A percentile compares a stretch with the other conserved stretches of the same genome.
phyloP scores from a whole-genome alignment of 2,113 vertebrate species.

The Sciurus niger region DNA sequence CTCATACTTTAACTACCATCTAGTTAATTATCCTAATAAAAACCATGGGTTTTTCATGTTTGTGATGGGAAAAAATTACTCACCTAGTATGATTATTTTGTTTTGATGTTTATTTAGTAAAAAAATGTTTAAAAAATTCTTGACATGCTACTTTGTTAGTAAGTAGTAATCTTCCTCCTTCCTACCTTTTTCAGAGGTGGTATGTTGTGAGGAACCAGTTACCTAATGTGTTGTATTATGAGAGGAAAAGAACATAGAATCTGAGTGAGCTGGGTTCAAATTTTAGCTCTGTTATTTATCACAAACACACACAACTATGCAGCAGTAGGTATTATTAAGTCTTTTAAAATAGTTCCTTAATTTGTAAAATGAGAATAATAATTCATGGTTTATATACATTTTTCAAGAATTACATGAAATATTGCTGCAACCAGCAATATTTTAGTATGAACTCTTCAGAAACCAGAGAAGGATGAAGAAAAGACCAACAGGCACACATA shows the following conservation, averaged over 20 bases:
- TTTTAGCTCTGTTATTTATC: neutral
- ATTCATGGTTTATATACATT: neutral
- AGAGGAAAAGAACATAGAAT: neutral
- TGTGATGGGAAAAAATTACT: neutral
- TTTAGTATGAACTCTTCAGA: too few species aligned
- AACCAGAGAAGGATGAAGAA: too few species aligned
- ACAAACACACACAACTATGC: neutral
- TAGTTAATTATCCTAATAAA: neutral
- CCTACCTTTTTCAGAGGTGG: neutral
- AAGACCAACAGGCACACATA: too few species aligned
- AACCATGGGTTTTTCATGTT: neutral
- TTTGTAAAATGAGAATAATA: conserved; percentile 21
- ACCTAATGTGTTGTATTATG: neutral
- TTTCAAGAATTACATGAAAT: conserved; percentile 4
- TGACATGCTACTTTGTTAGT: neutral
- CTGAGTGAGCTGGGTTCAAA: conserved; percentile 22
- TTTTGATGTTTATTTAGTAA: conserved; percentile 25
- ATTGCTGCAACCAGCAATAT: too few species aligned
- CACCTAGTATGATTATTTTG: neutral
- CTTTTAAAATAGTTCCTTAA: neutral
- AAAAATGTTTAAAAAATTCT: conserved; percentile 7
- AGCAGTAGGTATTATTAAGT: neutral
- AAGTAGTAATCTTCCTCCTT: neutral
- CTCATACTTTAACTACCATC: neutral
- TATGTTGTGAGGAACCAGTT: neutral